These are phyloP conservation scores for Hyalella azteca DNA, from an alignment of 2,888 invertebrate genomes.

Conservation along the genomic window DNA sequence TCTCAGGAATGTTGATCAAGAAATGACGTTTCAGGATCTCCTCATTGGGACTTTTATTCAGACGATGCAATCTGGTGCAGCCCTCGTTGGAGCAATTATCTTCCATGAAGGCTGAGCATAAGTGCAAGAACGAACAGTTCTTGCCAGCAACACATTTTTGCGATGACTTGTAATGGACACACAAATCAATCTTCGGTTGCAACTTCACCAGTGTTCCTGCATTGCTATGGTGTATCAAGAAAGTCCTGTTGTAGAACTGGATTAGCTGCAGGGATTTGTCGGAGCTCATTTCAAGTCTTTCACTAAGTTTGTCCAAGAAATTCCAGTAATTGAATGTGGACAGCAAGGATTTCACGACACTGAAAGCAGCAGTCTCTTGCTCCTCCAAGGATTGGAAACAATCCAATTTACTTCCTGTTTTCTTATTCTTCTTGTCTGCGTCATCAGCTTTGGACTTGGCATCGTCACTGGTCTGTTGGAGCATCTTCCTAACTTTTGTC, in stretches of 20 bases:
- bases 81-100: neutral
- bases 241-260: neutral
- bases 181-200: neutral
- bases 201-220: neutral
- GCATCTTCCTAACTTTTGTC: neutral
- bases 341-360: neutral
- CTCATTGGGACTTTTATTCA: neutral
- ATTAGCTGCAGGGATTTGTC: neutral
- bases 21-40: neutral
- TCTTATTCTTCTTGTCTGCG: neutral
- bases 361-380: neutral
- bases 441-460: neutral
- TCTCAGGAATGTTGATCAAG: neutral
- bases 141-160: neutral
- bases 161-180: neutral
- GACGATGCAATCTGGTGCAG: neutral
- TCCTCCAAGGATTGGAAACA: neutral
- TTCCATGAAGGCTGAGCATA: neutral
- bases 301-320: neutral
- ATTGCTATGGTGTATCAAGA: neutral
- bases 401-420: neutral
- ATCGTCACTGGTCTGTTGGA: neutral
- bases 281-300: neutral
- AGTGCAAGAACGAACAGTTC: neutral
- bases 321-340: constrained; percentile 16